phyloP scores from a whole-genome alignment of 2,113 vertebrate genomes.

The Aspidoscelis tigris region DNA sequence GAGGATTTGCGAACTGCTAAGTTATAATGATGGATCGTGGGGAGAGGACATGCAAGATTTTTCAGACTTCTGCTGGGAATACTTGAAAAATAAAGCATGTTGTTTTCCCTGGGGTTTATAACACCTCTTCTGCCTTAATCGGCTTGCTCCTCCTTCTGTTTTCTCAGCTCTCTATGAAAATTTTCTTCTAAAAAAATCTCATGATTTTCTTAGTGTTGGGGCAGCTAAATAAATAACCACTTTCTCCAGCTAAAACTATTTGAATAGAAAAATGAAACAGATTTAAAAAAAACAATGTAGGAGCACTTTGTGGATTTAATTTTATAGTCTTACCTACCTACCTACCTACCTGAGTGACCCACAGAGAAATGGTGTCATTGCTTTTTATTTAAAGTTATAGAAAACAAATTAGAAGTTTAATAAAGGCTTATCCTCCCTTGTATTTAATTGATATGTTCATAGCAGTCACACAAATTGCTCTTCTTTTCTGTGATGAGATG shows the following conservation, averaged over 20 bases:
- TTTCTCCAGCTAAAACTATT: constrained; percentile 53
- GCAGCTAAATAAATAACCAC: constrained; percentile 54
- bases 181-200: constrained; percentile 55
- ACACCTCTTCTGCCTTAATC: constrained; percentile 76
- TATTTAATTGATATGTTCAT: constrained; percentile 38
- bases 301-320: constrained; percentile 28
- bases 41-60: constrained; percentile 69
- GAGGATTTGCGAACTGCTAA: constrained; percentile 73
- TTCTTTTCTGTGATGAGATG: constrained; percentile 25
- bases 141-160: constrained; percentile 57
- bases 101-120: constrained; percentile 68
- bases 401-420: constrained; percentile 32
- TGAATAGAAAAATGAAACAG: constrained; percentile 49
- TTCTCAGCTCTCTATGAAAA: constrained; percentile 70
- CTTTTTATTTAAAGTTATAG: constrained; percentile 45
- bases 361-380: background rate
- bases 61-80: constrained; percentile 71
- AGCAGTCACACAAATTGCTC: constrained; percentile 35
- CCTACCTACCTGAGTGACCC: too few species aligned
- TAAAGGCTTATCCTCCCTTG: constrained; percentile 30
- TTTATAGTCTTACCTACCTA: constrained; percentile 35
- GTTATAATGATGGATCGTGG: constrained; percentile 69
- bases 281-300: constrained; percentile 46
- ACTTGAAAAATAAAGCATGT: constrained; percentile 72
- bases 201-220: constrained; percentile 47